Evolutionary conservation across 2,888 invertebrate genomes (phyloP).

Genomic region (Dynastes maya): DNA sequence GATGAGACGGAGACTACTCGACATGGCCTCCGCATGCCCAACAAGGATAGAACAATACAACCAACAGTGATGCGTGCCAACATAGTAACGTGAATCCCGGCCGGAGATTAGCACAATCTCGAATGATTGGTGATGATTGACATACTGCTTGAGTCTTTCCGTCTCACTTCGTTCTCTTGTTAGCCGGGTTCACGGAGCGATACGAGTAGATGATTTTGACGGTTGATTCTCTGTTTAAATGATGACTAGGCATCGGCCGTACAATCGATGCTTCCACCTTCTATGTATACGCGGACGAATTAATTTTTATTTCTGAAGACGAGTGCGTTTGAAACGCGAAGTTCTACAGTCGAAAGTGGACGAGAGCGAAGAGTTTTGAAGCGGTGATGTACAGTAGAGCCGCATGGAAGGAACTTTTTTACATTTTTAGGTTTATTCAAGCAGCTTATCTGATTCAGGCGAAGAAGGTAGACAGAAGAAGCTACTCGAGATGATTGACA

Average conservation of each 20-base stretch:
- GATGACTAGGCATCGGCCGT: slow-evolving; percentile 37
- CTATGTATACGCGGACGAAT: background rate
- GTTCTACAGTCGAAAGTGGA: slow-evolving; percentile 16
- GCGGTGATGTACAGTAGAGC: no score
- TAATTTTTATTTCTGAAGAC: slow-evolving; percentile 23
- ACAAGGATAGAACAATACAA: slow-evolving; percentile 34
- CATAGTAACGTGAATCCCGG: slow-evolving; percentile 45
- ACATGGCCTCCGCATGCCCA: background rate
- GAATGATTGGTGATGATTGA: slow-evolving; percentile 54
- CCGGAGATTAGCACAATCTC: slow-evolving; percentile 53
- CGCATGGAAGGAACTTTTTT: background rate
- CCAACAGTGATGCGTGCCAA: slow-evolving; percentile 44
- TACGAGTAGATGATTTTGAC: slow-evolving; percentile 34
- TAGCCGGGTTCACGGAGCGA: background rate
- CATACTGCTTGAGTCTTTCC: slow-evolving; percentile 27
- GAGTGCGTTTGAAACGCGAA: slow-evolving; percentile 13
- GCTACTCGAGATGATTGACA: no score
- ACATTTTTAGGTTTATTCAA: slow-evolving; percentile 5
- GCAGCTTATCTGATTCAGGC: background rate
- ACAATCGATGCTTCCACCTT: slow-evolving; percentile 9
- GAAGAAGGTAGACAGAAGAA: background rate
- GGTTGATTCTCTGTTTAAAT: slow-evolving; percentile 40
- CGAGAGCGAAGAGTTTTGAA: no score
- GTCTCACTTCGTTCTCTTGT: slow-evolving; percentile 1
- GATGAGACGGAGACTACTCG: slow-evolving; percentile 24